Base-by-base conservation (phyloP, 2,797 vertebrate genomes). In the Simalia tracyae region DNA sequence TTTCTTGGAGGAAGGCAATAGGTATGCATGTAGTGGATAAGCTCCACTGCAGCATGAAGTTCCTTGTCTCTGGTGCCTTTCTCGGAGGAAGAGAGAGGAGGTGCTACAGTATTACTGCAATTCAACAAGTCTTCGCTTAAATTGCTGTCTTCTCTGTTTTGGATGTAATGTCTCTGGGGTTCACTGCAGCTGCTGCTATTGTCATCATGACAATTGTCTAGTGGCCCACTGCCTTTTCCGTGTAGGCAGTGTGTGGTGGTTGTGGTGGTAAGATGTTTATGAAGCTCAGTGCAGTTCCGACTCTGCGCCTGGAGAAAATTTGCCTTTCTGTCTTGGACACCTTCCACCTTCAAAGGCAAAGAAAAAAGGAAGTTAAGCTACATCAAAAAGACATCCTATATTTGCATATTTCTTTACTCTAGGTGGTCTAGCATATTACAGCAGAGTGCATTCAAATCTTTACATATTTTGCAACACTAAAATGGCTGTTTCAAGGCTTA, bases 1-100 rank as follows among this genome's bases (percentile, higher is more conserved):
- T 99, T 99, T 94, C 98, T 98, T 0, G 96, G 96, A 1, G 99
- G 99, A 97, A 99, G 98, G 96, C 99, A 99, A 98, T 99, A 99
- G 66, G 99, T 99, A 97, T 99, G 99, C 99, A 99, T 99, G 98
- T 99, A 99, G 5, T 97, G 98, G 96, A 99, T 99, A 92, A 99
- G 98, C 96, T 99, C 98, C 96, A 99, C 98, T 94, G 99, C 97
- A 0, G 98, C 98, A 89, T 93, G 98, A 95, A 98, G 97, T 96
- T 99, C 98, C 31, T 98, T 98, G 94, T 98, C 98, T 0, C 98
- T 4, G 0, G 94, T 8, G 87, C 90, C 93, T 0, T 95, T 95
- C 92, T 94, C 90, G 0, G 90, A 91, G 0, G 6, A 59, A 42
- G 93, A 95, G 9, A 89, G 95, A 28, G 91, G 93, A 0, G 94